A percentile compares a stretch with the other conserved stretches of the same genome.
phyloP scores from a whole-genome alignment of 2,797 vertebrate genomes.

The Pteropus rufus region DNA sequence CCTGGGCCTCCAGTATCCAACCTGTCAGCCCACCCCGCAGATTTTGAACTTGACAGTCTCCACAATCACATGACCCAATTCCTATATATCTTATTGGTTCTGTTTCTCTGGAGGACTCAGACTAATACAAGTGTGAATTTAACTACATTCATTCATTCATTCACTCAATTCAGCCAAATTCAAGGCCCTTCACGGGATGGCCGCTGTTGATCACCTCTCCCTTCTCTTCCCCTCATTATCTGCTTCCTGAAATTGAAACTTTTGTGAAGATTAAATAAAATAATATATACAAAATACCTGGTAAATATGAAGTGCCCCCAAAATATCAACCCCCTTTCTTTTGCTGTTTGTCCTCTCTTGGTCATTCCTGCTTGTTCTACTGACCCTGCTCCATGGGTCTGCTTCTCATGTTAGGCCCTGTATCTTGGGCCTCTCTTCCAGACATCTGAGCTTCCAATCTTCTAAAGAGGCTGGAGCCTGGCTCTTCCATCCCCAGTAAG shows the following conservation, averaged over 20 bases:
- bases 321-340: neutral
- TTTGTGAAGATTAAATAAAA: neutral
- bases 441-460: neutral
- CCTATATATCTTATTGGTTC: no score
- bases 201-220: neutral
- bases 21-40: no score
- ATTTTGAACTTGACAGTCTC: no score
- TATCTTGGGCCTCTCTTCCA: neutral
- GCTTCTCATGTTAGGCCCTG: neutral
- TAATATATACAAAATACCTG: neutral
- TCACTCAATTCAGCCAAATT: neutral
- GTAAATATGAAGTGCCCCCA: neutral
- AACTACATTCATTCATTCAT: no score
- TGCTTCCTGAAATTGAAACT: neutral
- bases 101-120: no score
- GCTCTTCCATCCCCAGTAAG: neutral
- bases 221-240: neutral
- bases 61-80: no score
- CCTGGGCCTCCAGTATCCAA: neutral
- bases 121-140: no score
- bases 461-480: neutral
- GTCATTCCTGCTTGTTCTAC: neutral
- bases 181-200: neutral
- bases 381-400: accelerated
- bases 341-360: neutral